Evolutionary conservation across 2,113 vertebrate species (phyloP).

Genomic region (Nipponia nippon): DNA sequence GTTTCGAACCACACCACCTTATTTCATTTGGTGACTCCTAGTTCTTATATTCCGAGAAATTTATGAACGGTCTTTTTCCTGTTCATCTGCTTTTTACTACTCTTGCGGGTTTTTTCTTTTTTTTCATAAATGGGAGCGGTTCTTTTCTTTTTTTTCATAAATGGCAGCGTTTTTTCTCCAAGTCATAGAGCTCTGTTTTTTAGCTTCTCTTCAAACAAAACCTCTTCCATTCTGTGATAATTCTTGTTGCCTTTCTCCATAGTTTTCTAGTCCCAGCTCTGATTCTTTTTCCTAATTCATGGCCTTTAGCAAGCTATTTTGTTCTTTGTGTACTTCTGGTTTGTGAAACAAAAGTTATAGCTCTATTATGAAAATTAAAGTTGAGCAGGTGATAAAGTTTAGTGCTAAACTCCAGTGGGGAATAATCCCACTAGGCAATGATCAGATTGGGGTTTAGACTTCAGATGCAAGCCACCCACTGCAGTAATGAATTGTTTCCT

Average conservation of each 20-base stretch:
- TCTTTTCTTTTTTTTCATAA: background rate
- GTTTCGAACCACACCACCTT: background rate
- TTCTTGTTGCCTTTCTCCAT: background rate
- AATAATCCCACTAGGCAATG: background rate
- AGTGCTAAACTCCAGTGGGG: background rate
- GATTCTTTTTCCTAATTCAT: background rate
- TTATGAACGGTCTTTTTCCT: background rate
- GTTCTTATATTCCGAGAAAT: background rate
- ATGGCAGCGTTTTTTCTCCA: background rate
- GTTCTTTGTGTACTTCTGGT: background rate
- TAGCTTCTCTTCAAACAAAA: background rate
- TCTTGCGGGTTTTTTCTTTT: background rate
- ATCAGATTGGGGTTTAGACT: background rate
- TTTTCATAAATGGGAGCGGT: background rate
- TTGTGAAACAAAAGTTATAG: background rate
- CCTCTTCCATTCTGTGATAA: background rate
- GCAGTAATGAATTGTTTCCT: background rate
- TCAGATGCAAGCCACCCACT: background rate
- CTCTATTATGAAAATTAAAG: background rate
- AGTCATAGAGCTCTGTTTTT: background rate
- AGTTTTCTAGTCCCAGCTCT: background rate
- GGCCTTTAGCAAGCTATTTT: background rate
- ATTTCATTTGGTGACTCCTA: slow-evolving; percentile 24
- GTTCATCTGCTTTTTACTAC: background rate
- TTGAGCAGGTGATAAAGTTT: background rate